A percentile compares a stretch with the other conserved stretches of the same genome.
These are phyloP conservation scores for Aurelia sp. DNA, from an alignment of 30 jellyfish, hydroid and myxozoan species.

Conservation along the genomic window DNA sequence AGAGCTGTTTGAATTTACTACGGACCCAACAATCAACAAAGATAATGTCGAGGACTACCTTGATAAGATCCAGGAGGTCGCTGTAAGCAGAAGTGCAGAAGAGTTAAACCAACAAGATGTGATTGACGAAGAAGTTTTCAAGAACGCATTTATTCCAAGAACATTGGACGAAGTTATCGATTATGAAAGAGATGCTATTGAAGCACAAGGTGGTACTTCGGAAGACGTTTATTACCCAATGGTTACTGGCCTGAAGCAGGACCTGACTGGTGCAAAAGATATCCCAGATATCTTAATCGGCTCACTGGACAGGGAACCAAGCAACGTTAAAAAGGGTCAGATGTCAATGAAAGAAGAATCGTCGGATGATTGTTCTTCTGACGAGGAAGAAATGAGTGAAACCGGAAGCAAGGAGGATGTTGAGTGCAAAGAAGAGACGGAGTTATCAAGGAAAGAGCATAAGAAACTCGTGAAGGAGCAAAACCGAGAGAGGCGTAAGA, in stretches of 20 bases:
- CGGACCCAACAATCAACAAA: constrained; percentile 89
- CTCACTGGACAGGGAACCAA: background rate
- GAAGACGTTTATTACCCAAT: constrained; percentile 80
- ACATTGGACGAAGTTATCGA: constrained; percentile 93
- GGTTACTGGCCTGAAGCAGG: constrained; percentile 89
- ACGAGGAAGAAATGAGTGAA: constrained; percentile 12
- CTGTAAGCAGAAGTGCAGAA: constrained; percentile 52
- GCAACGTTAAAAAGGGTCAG: background rate
- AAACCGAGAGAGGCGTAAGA: constrained; percentile 96
- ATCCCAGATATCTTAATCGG: constrained; percentile 58
- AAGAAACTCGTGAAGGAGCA: constrained; percentile 92
- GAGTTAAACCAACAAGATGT: constrained; percentile 66
- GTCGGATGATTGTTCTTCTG: constrained; percentile 16
- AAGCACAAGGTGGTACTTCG: constrained; percentile 69
- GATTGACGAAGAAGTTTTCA: constrained; percentile 93
- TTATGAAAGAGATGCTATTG: constrained; percentile 83
- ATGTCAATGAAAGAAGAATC: constrained; percentile 7
- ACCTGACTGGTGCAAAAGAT: constrained; percentile 85
- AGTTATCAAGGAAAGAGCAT: constrained; percentile 73
- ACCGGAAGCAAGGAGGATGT: constrained; percentile 7
- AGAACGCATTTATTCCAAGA: constrained; percentile 91
- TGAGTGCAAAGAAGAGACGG: constrained; percentile 15
- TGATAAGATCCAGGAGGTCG: constrained; percentile 73
- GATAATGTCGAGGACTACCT: constrained; percentile 80
- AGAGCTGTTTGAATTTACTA: constrained; percentile 91